Conservation (phyloP, 2,888 invertebrate species). For the Pammene fasciana region DNA sequence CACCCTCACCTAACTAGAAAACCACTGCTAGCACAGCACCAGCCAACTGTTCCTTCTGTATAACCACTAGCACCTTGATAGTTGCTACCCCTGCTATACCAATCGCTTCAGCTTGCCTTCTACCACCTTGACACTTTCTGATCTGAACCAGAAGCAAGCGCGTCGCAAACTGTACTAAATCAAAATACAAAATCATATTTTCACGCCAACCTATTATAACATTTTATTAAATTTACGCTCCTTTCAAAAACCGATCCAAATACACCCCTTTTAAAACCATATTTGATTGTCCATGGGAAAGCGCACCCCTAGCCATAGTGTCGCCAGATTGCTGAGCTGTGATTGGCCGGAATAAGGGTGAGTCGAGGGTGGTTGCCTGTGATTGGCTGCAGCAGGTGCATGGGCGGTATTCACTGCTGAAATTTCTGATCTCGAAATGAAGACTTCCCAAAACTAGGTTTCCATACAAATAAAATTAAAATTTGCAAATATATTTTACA, state of each 20-base stretch:
- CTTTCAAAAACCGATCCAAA: constrained; percentile 47
- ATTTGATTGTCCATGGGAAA: constrained; percentile 40
- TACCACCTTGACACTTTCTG: constrained; percentile 9
- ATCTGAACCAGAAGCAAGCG: constrained; percentile 47
- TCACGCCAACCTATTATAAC: constrained; percentile 59
- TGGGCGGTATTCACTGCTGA: constrained; percentile 68
- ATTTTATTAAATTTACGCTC: constrained; percentile 63
- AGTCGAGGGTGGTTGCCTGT: constrained; percentile 56
- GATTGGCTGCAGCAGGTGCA: constrained; percentile 72
- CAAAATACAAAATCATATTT: constrained; percentile 63
- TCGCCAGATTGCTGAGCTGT: constrained; percentile 67
- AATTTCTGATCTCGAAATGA: constrained; percentile 50
- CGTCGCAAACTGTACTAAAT: constrained; percentile 67
- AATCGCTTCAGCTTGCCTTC: too few relatives aligned
- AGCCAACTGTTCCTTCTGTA: constrained; percentile 27
- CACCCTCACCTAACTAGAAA: constrained; percentile 47
- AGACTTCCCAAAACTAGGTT: constrained; percentile 11
- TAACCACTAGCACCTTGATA: constrained; percentile 37
- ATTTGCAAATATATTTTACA: too few relatives aligned
- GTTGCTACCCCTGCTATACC: too few relatives aligned
- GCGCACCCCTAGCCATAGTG: constrained; percentile 57
- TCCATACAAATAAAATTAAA: not conserved
- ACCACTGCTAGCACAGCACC: constrained; percentile 46
- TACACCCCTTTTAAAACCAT: not conserved
- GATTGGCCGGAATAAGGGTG: constrained; percentile 67